Evolutionary conservation across 2,888 invertebrate species (phyloP), one percentile per base, ranked within the genome.

Genomic region (Cerceris rybyensis): DNA sequence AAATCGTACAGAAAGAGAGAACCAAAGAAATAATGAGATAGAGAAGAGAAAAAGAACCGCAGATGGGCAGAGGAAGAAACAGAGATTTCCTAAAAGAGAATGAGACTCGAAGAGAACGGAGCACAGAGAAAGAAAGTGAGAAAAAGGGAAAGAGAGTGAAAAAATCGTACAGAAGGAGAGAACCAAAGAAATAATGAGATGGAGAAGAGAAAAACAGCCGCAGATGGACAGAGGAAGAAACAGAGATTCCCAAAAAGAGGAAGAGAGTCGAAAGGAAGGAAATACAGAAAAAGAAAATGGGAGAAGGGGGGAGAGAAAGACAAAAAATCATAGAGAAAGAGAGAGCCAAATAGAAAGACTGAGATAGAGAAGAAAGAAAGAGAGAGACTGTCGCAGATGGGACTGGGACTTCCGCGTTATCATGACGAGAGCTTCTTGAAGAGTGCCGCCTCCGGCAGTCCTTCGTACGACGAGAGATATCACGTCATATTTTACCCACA

Each of bases 401-500:
- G 16, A 64, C 63, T 59, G 55, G 58, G 70, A 72, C 76, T 82
- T 69, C 68, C 65, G 70, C 54, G 80, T 75, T 78, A 83, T 83
- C 85, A 65, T 60, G 69, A 77, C 69, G 75, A 78, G 82, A 80
- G 76, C 63, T 78, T 73, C 76, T 80, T 67, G 75, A 85, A 70
- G 79, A 78, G 71, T 63, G 58, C 66, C 70, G 83, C 83, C 82
- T 69, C 69, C 70, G 78, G 83, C 83, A 77, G 76, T 78, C 72
- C 70, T 81, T 57, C 69, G 66, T 68, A 60, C 61, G 61, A 70
- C 67, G 79, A 80, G 73, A 82, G 80, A 86, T 86, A 86, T 84
- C 82, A 63, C 78, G 75, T 81, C 82, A 85, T 86, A 84, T 86
- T 86, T 86, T 74, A 86, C 61, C 75, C 63, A 63, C 72, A 84